phyloP scores from a whole-genome alignment of 2,888 invertebrate genomes.

The Sarcophaga variegata region DNA sequence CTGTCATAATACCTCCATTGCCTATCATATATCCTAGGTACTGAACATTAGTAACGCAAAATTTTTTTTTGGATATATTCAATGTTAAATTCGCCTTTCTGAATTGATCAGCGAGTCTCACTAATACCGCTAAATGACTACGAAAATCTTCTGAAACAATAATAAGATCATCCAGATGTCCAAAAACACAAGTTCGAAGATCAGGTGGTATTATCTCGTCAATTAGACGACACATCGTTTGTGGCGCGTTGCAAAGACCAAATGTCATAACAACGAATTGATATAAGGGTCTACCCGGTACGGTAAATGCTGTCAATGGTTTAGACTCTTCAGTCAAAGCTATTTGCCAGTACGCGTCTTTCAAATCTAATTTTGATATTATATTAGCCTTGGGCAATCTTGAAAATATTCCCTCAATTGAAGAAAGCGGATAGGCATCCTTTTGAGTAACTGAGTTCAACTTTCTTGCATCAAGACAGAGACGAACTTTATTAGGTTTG shows the following conservation, averaged over 20 bases:
- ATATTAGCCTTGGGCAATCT: slow-evolving; percentile 53
- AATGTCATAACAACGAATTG: slow-evolving; percentile 50
- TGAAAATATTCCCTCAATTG: slow-evolving; percentile 57
- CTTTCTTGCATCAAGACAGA: slow-evolving; percentile 58
- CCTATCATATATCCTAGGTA: slow-evolving; percentile 34
- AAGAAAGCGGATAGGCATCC: slow-evolving; percentile 51
- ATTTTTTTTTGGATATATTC: slow-evolving; percentile 64
- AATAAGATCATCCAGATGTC: slow-evolving; percentile 62
- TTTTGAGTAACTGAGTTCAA: slow-evolving; percentile 49
- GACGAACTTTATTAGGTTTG: slow-evolving; percentile 52
- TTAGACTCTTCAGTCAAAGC: slow-evolving; percentile 51
- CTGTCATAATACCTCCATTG: no score
- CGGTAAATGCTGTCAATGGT: slow-evolving; percentile 62
- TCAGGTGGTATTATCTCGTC: slow-evolving; percentile 54
- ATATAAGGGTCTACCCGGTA: slow-evolving; percentile 65
- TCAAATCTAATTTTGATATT: slow-evolving; percentile 60
- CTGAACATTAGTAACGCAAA: slow-evolving; percentile 58
- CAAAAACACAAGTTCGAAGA: slow-evolving; percentile 52
- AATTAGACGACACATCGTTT: slow-evolving; percentile 33
- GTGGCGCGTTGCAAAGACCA: slow-evolving; percentile 56
- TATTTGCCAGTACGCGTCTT: slow-evolving; percentile 61
- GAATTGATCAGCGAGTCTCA: slow-evolving; percentile 50
- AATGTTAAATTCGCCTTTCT: slow-evolving; percentile 61
- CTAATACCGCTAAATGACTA: slow-evolving; percentile 53
- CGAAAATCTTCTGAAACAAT: slow-evolving; percentile 53